Evolutionary conservation across 2,888 invertebrate species (phyloP), one percentile per base, ranked within the genome.

Genomic region (Hoplodrina ambigua): DNA sequence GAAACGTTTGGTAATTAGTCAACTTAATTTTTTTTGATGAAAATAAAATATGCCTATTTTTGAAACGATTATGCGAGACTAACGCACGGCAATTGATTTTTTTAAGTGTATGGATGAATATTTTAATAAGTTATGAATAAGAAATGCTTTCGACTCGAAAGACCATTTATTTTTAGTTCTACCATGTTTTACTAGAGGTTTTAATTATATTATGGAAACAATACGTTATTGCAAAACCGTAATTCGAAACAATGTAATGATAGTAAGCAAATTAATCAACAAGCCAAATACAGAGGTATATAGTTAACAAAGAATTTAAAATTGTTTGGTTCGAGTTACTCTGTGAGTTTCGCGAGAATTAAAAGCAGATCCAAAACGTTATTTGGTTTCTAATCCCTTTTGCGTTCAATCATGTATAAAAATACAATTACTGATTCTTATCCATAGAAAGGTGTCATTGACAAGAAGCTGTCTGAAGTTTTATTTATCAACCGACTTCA

Each of bases 341-440:
- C 63, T 58, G 0, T 67, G 72, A 68, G 30, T 54, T 77, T 72
- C 20, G 60, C 37, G 41, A 58, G 72, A 56, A 61, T 71, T 64
- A 50, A 30, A 54, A 68, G 60, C 19, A 30, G 50, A 76, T 72
- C 60, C 57, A 10, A 60, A 44, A 44, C 60, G 57, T 63, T 56
- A 33, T 15, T 66, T 15, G 19, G 25, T 49, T 56, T 46, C 49
- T 33, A 15, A 25, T 15, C 17, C 19, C 7, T 69, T 53, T 33
- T 15, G 25, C 8, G 20, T 33, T 58, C 33, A 49, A 1, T 71
- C 66, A 66, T 41, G 65, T 55, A 58, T 46, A 44, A 63, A 58
- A 58, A 71, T 15, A 71, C 53, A 75, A 65, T 65, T 46, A 66
- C n/a, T 75, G 71, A 55, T 56, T 63, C 2, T 15, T 25, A 61